Evolutionary conservation across 2,113 vertebrate genomes (phyloP), one percentile per base, ranked within the genome.

Genomic region (Neogobius melanostomus): DNA sequence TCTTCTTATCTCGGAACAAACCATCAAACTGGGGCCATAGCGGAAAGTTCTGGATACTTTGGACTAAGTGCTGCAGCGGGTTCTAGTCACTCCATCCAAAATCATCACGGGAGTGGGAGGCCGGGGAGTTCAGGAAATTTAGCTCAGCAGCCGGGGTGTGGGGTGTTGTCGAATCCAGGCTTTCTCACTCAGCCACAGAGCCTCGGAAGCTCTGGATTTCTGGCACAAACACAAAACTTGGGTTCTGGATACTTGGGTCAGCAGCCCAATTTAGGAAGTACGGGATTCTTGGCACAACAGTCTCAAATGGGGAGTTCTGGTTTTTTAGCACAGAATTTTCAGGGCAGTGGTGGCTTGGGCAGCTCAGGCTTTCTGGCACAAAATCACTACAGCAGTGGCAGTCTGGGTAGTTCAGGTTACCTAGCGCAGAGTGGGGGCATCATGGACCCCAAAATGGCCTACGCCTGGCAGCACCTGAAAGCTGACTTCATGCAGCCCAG

Each of bases 391-490:
- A 87, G 91, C 76, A 88, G 91, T 75, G 87, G 89, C 59, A 91
- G 90, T 71, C 74, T 91, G 50, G 88, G 88, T 7, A 91, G 90
- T 67, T 87, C 90, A 64, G 77, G 82, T 68, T 92, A 64, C 77
- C 77, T 90, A 65, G 82, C 86, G 7, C 89, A 89, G 71, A 91
- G 90, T 11, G 88, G 90, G 44, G 89, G 85, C 57, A 86, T 92
- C 62, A 86, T 90, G 81, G 95, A 95, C 66, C 87, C 92, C 53
- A 93, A 94, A 72, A 91, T 95, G n/a, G 94, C 93, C 0, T 95
- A 95, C 0, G 94, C 95, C 28, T 94, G 94, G 84, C 95, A 96
- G 77, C 95, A 96, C 75, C 90, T 96, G 53, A 95, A 94, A 64
- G 94, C 94, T 0, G 95, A 97, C 83, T 93, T 93, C 74, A 88